Evolutionary conservation across 2,113 vertebrate species (phyloP).

Genomic region (Acrocephalus kingi): DNA sequence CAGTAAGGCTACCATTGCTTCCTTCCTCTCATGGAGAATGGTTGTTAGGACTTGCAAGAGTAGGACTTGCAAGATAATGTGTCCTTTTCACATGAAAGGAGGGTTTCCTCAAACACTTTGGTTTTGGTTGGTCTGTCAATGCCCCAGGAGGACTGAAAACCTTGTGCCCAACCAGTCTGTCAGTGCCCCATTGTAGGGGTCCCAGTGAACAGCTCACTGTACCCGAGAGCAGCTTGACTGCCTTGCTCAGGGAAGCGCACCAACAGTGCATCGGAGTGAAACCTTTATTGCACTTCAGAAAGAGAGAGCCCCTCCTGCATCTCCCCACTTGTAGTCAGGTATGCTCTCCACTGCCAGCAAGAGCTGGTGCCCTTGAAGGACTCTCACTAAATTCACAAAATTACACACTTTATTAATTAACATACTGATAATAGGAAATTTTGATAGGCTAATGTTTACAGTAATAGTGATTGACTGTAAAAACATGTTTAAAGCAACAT

Average conservation of each 20-base stretch:
- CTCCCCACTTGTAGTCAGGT: neutral
- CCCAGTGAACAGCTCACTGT: neutral
- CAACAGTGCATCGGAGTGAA: accelerated
- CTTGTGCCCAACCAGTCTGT: neutral
- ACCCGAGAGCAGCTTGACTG: accelerated
- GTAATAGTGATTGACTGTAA: no score
- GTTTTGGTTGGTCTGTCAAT: neutral
- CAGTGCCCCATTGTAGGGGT: neutral
- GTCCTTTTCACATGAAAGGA: neutral
- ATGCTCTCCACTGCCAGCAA: neutral
- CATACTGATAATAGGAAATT: neutral
- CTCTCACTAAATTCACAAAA: neutral
- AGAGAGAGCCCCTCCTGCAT: neutral
- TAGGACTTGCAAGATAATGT: neutral
- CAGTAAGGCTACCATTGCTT: neutral
- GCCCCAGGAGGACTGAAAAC: neutral
- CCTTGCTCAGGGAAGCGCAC: accelerated
- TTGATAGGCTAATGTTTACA: neutral
- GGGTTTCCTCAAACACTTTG: neutral
- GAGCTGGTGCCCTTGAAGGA: neutral
- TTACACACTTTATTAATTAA: neutral
- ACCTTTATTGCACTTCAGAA: neutral
- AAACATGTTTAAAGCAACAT: neutral
- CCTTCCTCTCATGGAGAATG: neutral
- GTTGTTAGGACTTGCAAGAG: neutral